These are phyloP conservation scores for Nematopogon swammerdamellus DNA, from an alignment of 2,888 invertebrate species.

Conservation along the genomic window DNA sequence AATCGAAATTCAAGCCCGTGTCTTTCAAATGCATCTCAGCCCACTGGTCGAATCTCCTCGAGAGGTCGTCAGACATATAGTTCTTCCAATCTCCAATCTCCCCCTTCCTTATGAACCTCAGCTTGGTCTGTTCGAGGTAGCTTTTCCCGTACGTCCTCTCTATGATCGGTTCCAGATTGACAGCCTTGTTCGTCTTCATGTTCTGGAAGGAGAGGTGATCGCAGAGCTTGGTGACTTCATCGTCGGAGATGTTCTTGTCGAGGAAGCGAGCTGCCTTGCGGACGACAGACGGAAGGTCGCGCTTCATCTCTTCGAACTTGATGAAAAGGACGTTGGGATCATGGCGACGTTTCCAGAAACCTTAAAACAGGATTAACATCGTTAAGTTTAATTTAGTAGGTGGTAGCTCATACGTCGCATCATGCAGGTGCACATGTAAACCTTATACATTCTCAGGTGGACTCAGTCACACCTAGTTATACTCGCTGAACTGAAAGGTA, in stretches of 20 bases:
- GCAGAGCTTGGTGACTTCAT: slow-evolving; percentile 63
- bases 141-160: slow-evolving; percentile 48
- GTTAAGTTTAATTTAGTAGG: too few relatives aligned
- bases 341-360: slow-evolving; percentile 68
- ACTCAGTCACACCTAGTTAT: too few relatives aligned
- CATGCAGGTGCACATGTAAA: too few relatives aligned
- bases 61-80: slow-evolving; percentile 70
- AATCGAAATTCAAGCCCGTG: slow-evolving; percentile 61
- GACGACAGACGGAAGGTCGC: slow-evolving; percentile 64
- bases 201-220: slow-evolving; percentile 75
- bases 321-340: slow-evolving; percentile 73
- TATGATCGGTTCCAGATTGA: slow-evolving; percentile 68
- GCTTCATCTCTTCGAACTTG: slow-evolving; percentile 80
- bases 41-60: slow-evolving; percentile 70
- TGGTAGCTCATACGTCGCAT: too few relatives aligned
- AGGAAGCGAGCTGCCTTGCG: slow-evolving; percentile 70
- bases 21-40: slow-evolving; percentile 58
- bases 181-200: slow-evolving; percentile 78
- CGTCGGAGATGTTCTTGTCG: slow-evolving; percentile 61
- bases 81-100: slow-evolving; percentile 79
- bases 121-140: slow-evolving; percentile 42
- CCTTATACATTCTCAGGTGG: too few relatives aligned
- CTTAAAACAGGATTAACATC: too few relatives aligned
- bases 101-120: slow-evolving; percentile 73
- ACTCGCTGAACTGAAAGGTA: too few relatives aligned